These are phyloP conservation scores for Tauraco hartlaubi DNA, from an alignment of 2,797 vertebrate species.

Conservation along the genomic window DNA sequence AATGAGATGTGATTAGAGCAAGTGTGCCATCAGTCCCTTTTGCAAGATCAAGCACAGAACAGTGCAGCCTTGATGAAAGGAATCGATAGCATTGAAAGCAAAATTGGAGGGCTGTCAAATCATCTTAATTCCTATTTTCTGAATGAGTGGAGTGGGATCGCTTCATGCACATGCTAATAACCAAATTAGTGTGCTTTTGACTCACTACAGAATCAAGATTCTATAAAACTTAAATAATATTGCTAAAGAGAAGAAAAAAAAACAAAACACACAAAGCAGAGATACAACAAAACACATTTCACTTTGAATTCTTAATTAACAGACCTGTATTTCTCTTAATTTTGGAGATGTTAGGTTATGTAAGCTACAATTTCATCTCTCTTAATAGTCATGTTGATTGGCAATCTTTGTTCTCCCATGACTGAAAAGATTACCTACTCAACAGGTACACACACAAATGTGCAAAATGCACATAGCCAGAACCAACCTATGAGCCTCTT, in stretches of 20 bases:
- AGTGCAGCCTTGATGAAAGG: constrained; percentile 73
- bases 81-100: constrained; percentile 85
- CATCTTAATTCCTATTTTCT: constrained; percentile 81
- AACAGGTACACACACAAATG: background rate
- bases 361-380: background rate
- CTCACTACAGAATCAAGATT: constrained; percentile 51
- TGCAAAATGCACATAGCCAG: background rate
- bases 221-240: background rate
- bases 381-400: background rate
- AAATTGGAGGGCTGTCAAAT: constrained; percentile 85
- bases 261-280: fast-evolving
- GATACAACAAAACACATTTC: background rate
- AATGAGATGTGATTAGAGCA: constrained; percentile 79
- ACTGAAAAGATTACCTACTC: background rate
- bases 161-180: constrained; percentile 79
- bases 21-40: constrained; percentile 71
- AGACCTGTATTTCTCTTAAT: background rate
- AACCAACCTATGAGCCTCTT: fast-evolving
- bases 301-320: background rate
- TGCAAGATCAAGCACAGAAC: constrained; percentile 70
- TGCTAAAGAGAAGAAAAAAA: background rate
- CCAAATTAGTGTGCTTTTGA: constrained; percentile 77
- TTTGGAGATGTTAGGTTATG: background rate
- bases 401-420: background rate
- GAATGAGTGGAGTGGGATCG: constrained; percentile 72